These are phyloP conservation scores for Rutilus rutilus DNA, from an alignment of 2,113 vertebrate genomes.

Conservation along the genomic window DNA sequence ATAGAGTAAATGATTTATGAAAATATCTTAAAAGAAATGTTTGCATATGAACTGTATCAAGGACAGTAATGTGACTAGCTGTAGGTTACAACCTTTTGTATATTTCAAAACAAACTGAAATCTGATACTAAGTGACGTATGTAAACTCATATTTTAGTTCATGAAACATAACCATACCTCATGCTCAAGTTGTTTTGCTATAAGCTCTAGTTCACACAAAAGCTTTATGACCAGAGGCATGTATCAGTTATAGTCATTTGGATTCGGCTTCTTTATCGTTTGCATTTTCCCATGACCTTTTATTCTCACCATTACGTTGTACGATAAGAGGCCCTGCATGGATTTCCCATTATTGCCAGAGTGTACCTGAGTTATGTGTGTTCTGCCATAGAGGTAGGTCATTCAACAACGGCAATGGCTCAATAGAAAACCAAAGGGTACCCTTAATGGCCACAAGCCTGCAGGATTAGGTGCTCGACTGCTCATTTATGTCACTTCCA, in stretches of 20 bases:
- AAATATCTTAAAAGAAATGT: neutral
- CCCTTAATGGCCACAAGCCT: conserved; percentile 22
- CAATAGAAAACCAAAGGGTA: conserved; percentile 34
- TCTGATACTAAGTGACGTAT: neutral
- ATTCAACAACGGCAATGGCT: conserved; percentile 42
- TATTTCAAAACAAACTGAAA: neutral
- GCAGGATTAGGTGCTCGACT: neutral
- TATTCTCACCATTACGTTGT: conserved; percentile 24
- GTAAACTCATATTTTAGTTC: neutral
- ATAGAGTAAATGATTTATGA: neutral
- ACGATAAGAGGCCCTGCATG: conserved; percentile 39
- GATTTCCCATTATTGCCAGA: conserved; percentile 35
- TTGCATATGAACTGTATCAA: neutral
- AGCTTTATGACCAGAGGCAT: conserved; percentile 49
- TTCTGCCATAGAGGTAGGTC: conserved; percentile 24
- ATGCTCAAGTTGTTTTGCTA: neutral
- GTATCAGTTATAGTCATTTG: conserved; percentile 8
- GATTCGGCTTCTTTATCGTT: conserved; percentile 36
- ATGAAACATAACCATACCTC: neutral
- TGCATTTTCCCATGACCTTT: conserved; percentile 30
- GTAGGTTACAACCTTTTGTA: neutral
- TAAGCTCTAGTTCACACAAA: conserved; percentile 27
- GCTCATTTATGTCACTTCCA: conserved; percentile 28
- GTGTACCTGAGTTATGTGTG: conserved; percentile 20
- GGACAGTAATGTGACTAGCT: neutral